Evolutionary conservation across 2,113 vertebrate species (phyloP).

Genomic region (Hypocryptadius cinnamomeus): DNA sequence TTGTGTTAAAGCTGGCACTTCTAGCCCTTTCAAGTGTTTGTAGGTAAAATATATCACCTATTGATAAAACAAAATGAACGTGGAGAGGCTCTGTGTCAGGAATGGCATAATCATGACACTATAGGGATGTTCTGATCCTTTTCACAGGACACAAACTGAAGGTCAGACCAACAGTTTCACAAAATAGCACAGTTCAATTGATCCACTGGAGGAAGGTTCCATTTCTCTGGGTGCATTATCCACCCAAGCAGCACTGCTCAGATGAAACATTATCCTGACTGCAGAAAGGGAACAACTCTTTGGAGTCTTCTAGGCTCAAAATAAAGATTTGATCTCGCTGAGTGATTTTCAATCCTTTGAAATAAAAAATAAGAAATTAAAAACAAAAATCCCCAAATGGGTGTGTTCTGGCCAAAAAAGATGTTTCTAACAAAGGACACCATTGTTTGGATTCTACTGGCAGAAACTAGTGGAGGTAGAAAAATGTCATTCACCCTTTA

Average conservation of each 20-base stretch:
- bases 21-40: not conserved
- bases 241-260: not conserved
- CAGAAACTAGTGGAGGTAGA: not conserved
- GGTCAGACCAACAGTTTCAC: not conserved
- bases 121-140: not conserved
- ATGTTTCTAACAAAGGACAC: not conserved
- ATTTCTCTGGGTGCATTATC: not conserved
- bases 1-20: not conserved
- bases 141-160: not conserved
- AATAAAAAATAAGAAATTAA: not conserved
- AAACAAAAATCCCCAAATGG: not conserved
- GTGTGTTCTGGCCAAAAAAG: not conserved
- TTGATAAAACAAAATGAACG: not conserved
- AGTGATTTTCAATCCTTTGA: not conserved
- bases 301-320: not conserved
- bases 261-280: not conserved
- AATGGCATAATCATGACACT: not conserved
- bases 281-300: not conserved
- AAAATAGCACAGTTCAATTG: not conserved
- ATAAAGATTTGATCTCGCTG: not conserved
- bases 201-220: not conserved
- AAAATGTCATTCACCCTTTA: constrained; percentile 9
- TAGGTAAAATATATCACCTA: not conserved
- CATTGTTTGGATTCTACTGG: not conserved
- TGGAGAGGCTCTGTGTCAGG: not conserved